Percentiles rank a stretch among this genome's conserved stretches.
Evolutionary conservation across 2,113 vertebrate species (phyloP).

Genomic region (Lepidothrix coronata): DNA sequence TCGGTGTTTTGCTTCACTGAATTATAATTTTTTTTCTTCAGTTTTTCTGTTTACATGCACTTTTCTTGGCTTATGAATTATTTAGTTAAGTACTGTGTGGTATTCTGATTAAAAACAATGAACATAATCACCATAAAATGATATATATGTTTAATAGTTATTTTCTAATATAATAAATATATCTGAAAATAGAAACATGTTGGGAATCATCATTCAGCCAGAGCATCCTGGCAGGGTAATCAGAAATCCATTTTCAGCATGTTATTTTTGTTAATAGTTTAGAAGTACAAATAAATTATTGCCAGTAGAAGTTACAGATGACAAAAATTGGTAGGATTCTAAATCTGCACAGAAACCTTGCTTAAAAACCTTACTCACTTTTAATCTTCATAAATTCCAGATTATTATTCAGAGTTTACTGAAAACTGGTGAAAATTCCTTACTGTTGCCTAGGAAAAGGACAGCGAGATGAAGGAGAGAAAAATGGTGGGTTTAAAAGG

Average conservation of each 20-base stretch:
- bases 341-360: neutral
- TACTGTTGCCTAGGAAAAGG: neutral
- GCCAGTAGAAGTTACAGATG: neutral
- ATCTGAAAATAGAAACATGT: neutral
- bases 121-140: neutral
- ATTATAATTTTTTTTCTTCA: neutral
- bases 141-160: neutral
- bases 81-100: neutral
- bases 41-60: neutral
- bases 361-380: neutral
- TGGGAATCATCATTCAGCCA: neutral
- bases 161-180: neutral
- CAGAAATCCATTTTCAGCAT: neutral
- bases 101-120: neutral
- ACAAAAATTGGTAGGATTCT: neutral
- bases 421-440: neutral
- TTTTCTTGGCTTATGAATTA: neutral
- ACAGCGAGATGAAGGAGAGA: neutral
- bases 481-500: neutral
- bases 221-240: neutral
- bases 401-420: neutral
- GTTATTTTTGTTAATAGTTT: conserved; percentile 15
- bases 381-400: neutral
- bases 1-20: neutral
- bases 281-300: conserved; percentile 2